These are phyloP conservation scores for Zeugodacus cucurbitae DNA, from an alignment of 1,140 invertebrate species.

Conservation along the genomic window DNA sequence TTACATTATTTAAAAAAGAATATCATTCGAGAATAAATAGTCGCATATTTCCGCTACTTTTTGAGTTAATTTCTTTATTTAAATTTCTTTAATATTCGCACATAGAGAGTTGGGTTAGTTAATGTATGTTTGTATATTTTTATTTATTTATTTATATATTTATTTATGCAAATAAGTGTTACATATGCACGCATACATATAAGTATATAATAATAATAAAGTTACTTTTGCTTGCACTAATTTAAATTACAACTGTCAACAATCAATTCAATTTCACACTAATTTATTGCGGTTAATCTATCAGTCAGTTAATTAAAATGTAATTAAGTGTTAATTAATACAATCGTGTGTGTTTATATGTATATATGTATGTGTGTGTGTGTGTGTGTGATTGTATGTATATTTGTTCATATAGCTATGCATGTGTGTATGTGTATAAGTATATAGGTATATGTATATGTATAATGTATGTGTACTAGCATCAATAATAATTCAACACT, in stretches of 20 bases:
- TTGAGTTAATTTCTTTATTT: constrained; percentile 24
- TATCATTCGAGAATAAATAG: no score
- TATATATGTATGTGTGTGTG: background rate
- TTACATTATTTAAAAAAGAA: no score
- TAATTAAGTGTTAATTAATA: constrained; percentile 24
- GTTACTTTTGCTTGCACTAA: background rate
- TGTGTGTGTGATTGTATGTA: background rate
- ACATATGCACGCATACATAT: background rate
- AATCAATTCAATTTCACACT: constrained; percentile 37
- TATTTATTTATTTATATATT: background rate
- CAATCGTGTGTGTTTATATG: background rate
- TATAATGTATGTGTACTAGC: background rate
- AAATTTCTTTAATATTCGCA: constrained; percentile 41
- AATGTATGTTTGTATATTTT: background rate
- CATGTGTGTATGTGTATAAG: background rate
- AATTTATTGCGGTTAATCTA: constrained; percentile 4
- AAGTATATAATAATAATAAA: background rate
- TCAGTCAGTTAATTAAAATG: constrained; percentile 15
- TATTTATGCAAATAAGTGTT: constrained; percentile 1
- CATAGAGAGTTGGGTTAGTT: constrained; percentile 29
- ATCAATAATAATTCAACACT: constrained; percentile 22
- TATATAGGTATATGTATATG: background rate
- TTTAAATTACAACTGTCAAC: constrained; percentile 39
- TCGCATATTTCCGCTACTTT: background rate
- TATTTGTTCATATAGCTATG: background rate